Percentiles rank a stretch among this genome's conserved stretches.
Conservation (phyloP, 2,797 vertebrate species). For the Pristis pectinata region DNA sequence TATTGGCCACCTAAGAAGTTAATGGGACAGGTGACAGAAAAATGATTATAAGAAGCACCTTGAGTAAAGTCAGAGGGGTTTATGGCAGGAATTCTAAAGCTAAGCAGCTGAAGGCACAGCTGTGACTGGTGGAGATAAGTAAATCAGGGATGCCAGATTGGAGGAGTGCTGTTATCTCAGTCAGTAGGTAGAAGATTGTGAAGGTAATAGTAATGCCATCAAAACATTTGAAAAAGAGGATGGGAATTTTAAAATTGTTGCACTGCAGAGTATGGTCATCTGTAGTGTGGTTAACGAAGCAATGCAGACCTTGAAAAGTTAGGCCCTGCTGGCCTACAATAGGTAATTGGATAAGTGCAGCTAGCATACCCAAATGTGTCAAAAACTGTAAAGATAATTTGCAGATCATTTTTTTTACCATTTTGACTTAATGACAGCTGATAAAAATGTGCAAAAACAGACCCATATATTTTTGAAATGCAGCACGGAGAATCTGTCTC, state of each 20-base stretch:
- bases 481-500: conserved; percentile 6
- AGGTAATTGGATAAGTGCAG: background rate
- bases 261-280: background rate
- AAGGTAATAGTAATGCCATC: background rate
- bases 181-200: background rate
- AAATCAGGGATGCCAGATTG: background rate
- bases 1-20: background rate
- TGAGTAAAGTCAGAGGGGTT: background rate
- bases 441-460: background rate
- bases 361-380: background rate
- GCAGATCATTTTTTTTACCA: background rate
- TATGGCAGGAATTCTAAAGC: background rate
- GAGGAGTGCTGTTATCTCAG: background rate
- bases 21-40: background rate
- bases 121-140: background rate
- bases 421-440: background rate
- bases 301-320: background rate
- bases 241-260: background rate
- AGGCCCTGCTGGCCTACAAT: background rate
- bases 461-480: background rate
- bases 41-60: background rate
- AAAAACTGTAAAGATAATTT: background rate
- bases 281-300: background rate
- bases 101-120: background rate
- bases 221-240: background rate